Base-by-base conservation (phyloP, 2,888 invertebrate species). In the Tenthredo mesomela region DNA sequence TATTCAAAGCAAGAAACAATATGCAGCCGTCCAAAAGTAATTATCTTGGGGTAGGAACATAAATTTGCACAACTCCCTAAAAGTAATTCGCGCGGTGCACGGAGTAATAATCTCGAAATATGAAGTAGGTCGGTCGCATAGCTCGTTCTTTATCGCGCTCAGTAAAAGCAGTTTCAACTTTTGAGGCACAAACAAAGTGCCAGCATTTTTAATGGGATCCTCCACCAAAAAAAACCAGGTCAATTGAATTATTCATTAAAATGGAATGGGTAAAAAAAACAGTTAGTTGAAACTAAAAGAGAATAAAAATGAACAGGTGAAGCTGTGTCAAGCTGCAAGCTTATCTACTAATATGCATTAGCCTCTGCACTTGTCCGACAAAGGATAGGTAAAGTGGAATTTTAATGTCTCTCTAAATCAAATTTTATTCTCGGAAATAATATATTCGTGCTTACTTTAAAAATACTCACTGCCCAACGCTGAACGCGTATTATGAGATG, bases 171-270 rank as follows among this genome's bases (percentile, higher is more conserved):
- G 84, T 86, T 88, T 82, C 78, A 84, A 84, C 86, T 88, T 89
- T 87, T 84, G 65, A 84, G 82, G 75, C 86, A 87, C 85, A 85
- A 84, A 75, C 67, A 84, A 80, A 77, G 85, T 83, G 86, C 77
- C 77, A 29, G 54, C 84, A 86, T 87, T 87, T 87, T 86, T 87
- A 88, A 88, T 89, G 89, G 87, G 87, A 88, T 88, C 82, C 85
- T 85, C 83, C 71, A 70, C 85, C 77, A 80, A 86, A 86, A 87
- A 33, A 77, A 50, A 77, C 77, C 29, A 33, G 25, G 86, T 88
- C 87, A 86, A 89, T 89, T 88, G 87, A 87, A 87, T 89, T 88
- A 88, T 88, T 87, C 88, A 86, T 82, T 71, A 71, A 50, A 73
- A 71, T 40, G 77, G 33, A 54, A 77, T n/a, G 50, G 54, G 54